Conservation (phyloP, 2,113 vertebrate genomes). For the Pygoscelis adeliae region DNA sequence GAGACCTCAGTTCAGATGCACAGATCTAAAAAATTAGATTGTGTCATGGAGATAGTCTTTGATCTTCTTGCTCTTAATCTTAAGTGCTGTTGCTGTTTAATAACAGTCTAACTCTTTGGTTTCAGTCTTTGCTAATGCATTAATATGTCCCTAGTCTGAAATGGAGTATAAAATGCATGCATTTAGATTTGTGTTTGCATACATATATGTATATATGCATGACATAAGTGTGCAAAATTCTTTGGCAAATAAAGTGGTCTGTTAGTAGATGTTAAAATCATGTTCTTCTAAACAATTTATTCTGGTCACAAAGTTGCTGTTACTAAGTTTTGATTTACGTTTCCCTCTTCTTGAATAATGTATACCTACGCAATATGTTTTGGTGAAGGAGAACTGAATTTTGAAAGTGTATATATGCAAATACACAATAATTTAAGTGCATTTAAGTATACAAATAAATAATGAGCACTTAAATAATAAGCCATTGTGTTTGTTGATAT, state of each 20-base stretch:
- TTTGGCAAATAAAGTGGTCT: neutral
- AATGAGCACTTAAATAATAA: neutral
- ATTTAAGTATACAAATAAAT: neutral
- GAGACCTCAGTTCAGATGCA: neutral
- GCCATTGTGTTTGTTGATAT: neutral
- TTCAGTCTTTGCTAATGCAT: neutral
- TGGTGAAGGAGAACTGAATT: neutral
- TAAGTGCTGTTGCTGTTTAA: neutral
- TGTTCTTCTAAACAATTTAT: neutral
- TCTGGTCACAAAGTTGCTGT: neutral
- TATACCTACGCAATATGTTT: neutral
- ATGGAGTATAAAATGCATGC: neutral
- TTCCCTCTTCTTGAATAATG: neutral
- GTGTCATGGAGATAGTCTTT: neutral
- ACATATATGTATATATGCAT: accelerated
- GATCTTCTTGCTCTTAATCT: neutral
- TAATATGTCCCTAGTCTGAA: neutral
- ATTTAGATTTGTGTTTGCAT: neutral
- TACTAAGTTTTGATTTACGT: neutral
- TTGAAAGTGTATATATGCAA: neutral
- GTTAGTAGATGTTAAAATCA: neutral
- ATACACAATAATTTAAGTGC: neutral
- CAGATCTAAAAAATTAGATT: neutral
- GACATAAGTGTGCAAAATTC: neutral
- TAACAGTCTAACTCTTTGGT: neutral